Evolutionary conservation across 2,113 vertebrate species (phyloP).

Genomic region (Hymenochirus boettgeri): DNA sequence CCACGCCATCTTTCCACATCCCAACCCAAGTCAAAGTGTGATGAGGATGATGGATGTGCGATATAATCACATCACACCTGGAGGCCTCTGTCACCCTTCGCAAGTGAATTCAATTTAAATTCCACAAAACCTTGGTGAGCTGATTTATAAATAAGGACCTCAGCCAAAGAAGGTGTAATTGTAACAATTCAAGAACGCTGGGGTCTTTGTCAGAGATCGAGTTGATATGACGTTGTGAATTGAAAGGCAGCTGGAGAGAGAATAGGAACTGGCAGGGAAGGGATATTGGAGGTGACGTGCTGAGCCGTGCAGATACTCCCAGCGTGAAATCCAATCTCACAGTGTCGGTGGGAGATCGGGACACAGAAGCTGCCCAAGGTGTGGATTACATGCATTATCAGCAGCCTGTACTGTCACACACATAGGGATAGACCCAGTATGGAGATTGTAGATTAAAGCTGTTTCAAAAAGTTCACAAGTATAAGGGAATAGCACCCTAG

Average conservation of each 20-base stretch:
- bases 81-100: no score
- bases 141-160: not conserved
- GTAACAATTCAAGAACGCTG: not conserved
- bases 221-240: conserved; percentile 38
- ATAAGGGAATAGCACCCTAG: no score
- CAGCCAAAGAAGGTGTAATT: conserved; percentile 2
- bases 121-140: no score
- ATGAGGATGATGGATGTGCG: no score
- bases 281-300: conserved; percentile 34
- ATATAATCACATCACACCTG: no score
- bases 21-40: no score
- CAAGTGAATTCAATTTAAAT: no score
- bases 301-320: conserved; percentile 16
- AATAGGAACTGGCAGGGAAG: conserved; percentile 32
- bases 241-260: conserved; percentile 25
- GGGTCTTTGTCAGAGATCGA: no score
- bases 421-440: not conserved
- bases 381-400: conserved; percentile 39
- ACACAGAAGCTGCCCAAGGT: conserved; percentile 34
- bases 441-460: conserved; percentile 13
- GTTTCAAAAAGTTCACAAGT: conserved; percentile 12
- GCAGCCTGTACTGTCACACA: conserved; percentile 23
- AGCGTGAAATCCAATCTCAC: conserved; percentile 36
- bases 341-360: conserved; percentile 27
- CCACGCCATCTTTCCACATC: no score